These are phyloP conservation scores for Poecile atricapillus DNA, from an alignment of 2,113 vertebrate species.

Conservation along the genomic window DNA sequence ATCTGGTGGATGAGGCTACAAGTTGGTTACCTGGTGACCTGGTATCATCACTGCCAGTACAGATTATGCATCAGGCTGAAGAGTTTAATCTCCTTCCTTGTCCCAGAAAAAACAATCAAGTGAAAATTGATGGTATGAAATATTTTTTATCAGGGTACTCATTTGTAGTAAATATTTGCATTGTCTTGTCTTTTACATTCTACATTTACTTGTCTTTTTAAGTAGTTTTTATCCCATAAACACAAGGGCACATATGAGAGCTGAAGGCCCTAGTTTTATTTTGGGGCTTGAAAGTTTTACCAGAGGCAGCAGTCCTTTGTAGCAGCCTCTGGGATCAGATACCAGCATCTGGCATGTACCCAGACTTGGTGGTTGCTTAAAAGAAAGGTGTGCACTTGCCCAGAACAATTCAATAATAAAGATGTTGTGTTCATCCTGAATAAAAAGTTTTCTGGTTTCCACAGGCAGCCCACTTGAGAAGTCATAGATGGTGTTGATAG, in stretches of 20 bases:
- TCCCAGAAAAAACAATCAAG: slow-evolving; percentile 45
- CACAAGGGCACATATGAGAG: neutral
- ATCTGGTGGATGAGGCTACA: slow-evolving; percentile 50
- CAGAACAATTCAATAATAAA: neutral
- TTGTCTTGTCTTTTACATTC: neutral
- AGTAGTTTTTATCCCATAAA: neutral
- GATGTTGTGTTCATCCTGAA: neutral
- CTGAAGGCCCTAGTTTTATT: neutral
- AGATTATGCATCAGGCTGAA: slow-evolving; percentile 63
- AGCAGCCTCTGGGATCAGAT: neutral
- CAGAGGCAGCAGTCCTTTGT: neutral
- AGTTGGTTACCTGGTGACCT: slow-evolving; percentile 55
- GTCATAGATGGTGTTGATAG: slow-evolving; percentile 35
- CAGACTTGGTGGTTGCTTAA: neutral
- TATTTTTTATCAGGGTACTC: neutral
- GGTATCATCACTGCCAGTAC: slow-evolving; percentile 35
- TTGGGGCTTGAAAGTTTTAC: neutral
- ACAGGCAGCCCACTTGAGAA: slow-evolving; percentile 57
- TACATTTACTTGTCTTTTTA: neutral
- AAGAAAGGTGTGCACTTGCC: neutral
- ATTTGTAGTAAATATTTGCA: neutral
- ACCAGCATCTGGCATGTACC: neutral
- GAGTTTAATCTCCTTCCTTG: slow-evolving; percentile 59
- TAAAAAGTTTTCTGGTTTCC: neutral
- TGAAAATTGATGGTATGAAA: slow-evolving; percentile 67